Conservation (phyloP, 2,888 invertebrate genomes). For the Sialis fuliginosa region DNA sequence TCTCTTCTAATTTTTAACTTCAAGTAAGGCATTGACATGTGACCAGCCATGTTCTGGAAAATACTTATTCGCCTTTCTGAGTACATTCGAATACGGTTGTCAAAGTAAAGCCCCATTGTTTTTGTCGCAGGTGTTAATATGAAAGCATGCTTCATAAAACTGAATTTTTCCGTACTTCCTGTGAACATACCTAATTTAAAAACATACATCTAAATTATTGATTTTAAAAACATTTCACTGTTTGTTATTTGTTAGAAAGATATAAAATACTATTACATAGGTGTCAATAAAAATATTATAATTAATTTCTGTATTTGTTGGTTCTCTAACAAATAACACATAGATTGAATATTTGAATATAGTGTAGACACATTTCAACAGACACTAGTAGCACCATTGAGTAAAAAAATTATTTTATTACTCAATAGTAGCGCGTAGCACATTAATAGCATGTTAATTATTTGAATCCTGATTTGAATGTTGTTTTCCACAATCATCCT, state of each 20-base stretch:
- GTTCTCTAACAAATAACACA: too few relatives aligned
- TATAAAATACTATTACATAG: too few relatives aligned
- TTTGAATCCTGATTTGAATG: too few relatives aligned
- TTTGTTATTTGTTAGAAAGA: conserved; percentile 7
- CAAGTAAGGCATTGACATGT: conserved; percentile 68
- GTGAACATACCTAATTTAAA: background rate
- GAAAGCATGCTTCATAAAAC: conserved; percentile 82
- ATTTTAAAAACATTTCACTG: conserved; percentile 4
- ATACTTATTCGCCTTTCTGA: conserved; percentile 77
- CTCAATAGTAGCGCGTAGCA: too few relatives aligned
- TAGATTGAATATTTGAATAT: too few relatives aligned
- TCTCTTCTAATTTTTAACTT: conserved; percentile 65
- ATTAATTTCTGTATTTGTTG: too few relatives aligned
- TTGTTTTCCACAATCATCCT: too few relatives aligned
- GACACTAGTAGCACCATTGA: too few relatives aligned
- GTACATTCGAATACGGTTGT: conserved; percentile 89
- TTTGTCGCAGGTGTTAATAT: conserved; percentile 84
- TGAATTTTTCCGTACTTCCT: conserved; percentile 45
- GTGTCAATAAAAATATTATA: too few relatives aligned
- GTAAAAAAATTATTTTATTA: too few relatives aligned
- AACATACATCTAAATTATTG: background rate
- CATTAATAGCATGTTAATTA: too few relatives aligned
- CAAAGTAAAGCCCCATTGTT: conserved; percentile 79
- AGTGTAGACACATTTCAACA: too few relatives aligned
- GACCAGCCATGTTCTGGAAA: conserved; percentile 67